Base-by-base conservation (phyloP, 2,888 invertebrate species). In the Drosophila barbarae region DNA sequence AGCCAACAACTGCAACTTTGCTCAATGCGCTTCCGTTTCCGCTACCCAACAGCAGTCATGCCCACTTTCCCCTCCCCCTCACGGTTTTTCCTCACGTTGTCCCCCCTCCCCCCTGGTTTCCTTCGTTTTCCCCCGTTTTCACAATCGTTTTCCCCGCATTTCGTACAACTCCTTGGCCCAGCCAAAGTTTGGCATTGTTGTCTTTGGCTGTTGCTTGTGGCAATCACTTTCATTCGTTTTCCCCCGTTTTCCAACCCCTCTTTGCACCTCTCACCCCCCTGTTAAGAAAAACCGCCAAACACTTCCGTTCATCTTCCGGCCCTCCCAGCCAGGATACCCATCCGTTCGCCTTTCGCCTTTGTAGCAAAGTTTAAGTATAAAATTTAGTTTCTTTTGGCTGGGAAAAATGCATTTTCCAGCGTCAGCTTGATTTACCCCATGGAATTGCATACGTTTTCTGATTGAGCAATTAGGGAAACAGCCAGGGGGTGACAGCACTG, bases 21-120 rank as follows among this genome's bases (percentile, higher is more conserved):
- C 84, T 85, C 84, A 72, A 81, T 81, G 81, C 85, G 80, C 81
- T 81, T 81, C 81, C 81, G 85, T 74, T 81, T 81, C 81, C 81
- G 84, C 71, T 72, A 38, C 26, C 36, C 39, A 18, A 10, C 28
- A 26, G 38, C 23, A 38, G 3, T 44, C 34, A 8, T 42, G 3
- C 15, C 9, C 32, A 13, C 46, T 18, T 32, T 30, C 7, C 5
- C 3, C 21, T 5, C 38, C 18, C 2, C n/a, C 5, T n/a, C 35
- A 4, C 2, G 12, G 23, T 32, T 30, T 49, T 18, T 28, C 36
- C 21, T 6, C 30, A 42, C 42, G 7, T 9, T 18, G 28, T 23
- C 9, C 0, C 21, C 34, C 1, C 5, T 7, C 7, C 6, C 36
- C 34, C 10, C 15, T 9, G 18, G 15, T 26, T 50, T 21, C 42